A percentile compares a stretch with the other conserved stretches of the same genome.
These are phyloP conservation scores for Chiridota heheva DNA, from an alignment of 35 echinoderm and acorn worm species.

Conservation along the genomic window DNA sequence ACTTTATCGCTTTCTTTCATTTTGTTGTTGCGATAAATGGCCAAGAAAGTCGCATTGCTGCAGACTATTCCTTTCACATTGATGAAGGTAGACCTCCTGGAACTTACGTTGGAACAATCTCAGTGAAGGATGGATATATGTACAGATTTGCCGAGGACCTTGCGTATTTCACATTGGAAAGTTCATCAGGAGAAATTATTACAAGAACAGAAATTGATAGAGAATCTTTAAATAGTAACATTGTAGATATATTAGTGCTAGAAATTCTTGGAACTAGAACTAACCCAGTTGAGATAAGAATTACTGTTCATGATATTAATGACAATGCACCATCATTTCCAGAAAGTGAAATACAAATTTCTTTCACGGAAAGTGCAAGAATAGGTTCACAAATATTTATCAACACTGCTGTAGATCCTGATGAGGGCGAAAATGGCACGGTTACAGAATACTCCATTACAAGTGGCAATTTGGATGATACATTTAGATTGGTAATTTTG, in stretches of 20 bases:
- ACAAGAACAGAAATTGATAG: slow-evolving; percentile 77
- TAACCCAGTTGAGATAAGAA: slow-evolving; percentile 82
- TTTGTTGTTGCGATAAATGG: slow-evolving; percentile 8
- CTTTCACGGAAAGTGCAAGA: slow-evolving; percentile 74
- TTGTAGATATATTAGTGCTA: slow-evolving; percentile 80
- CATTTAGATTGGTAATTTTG: slow-evolving; percentile 57
- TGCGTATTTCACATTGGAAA: slow-evolving; percentile 37
- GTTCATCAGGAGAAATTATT: slow-evolving; percentile 68
- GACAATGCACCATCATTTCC: slow-evolving; percentile 89
- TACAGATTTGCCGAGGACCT: slow-evolving; percentile 36
- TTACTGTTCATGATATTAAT: slow-evolving; percentile 85
- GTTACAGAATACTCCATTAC: slow-evolving; percentile 47
- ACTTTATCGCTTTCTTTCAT: background rate
- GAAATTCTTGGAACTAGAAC: slow-evolving; percentile 34
- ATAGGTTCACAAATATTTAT: slow-evolving; percentile 66
- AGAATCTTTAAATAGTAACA: slow-evolving; percentile 63
- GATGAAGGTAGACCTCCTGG: slow-evolving; percentile 50
- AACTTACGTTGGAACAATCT: slow-evolving; percentile 29
- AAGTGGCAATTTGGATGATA: slow-evolving; percentile 49
- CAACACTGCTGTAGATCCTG: slow-evolving; percentile 72
- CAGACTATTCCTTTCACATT: slow-evolving; percentile 18
- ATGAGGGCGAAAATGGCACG: slow-evolving; percentile 67
- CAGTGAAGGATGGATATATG: slow-evolving; percentile 14
- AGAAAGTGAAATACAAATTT: slow-evolving; percentile 45
- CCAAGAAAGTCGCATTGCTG: slow-evolving; percentile 9